Base-by-base conservation (phyloP, 1,140 invertebrate species). In the Saxidomus purpurata region DNA sequence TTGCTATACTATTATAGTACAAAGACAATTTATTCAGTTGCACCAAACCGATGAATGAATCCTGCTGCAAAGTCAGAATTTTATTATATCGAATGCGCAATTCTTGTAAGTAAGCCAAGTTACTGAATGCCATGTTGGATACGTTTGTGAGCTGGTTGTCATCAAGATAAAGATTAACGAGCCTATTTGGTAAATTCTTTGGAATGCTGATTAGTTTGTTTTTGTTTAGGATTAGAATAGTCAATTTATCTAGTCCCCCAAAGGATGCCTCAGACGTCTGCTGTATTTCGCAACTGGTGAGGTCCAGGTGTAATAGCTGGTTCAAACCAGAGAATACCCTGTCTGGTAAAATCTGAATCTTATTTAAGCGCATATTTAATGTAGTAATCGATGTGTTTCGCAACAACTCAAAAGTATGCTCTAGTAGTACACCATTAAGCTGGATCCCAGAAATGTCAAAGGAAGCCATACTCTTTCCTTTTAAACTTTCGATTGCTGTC, bases 321-420 rank as follows among this genome's bases (percentile, higher is more conserved):
- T 90, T 89, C 4, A 94, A 71, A 25, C 91, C 79, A 40, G 86
- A 63, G 47, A 94, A 94, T 0, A 89, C 89, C n/a, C 52, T 76
- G 17, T 89, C 55, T 13, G 89, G 91, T 34, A 94, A 79, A 9
- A 22, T 69, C 15, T 38, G 25, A 22, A 94, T 90, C 49, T 87
- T 89, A 79, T 93, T 94, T 36, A 92, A 90, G 17, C 74, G 59
- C 89, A 94, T 90, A 31, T 90, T 93, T 43, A 94, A 67, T 17
- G 83, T 89, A 4, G 55, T 91, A 15, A 94, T 90, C 6, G 81
- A 49, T 0, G 91, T 92, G n/a, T 91, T 90, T n/a, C 77, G 34
- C 25, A 94, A 63, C 1, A 92, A 49, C 38, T 90, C 36, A 87
- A 94, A 94, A 0, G 91, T 93, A 15, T 90, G 52, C 0, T 87